Evolutionary conservation across 2,888 invertebrate species (phyloP), one percentile per base, ranked within the genome.

Genomic region (Nysson spinosus): DNA sequence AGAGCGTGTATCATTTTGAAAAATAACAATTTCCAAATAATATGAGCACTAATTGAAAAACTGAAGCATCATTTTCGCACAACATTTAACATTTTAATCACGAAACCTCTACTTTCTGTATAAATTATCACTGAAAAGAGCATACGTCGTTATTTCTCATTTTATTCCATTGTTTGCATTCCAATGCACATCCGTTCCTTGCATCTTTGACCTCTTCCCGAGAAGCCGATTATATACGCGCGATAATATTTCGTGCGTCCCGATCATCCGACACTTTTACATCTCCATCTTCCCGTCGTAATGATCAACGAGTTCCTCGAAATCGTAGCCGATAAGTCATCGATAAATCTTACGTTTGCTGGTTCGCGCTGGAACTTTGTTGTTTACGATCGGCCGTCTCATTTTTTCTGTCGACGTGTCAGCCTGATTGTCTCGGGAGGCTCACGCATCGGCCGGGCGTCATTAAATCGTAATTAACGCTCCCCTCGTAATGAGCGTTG

Each of bases 261-360:
- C 30, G 30, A 30, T n/a, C 30, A n/a, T 1, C n/a, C 47, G 3
- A 17, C 40, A 19, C 50, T 43, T 49, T 62, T 32, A 26, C 46
- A 16, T 14, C 52, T 44, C 32, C 66, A 47, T 52, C 54, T 40
- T 7, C 28, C 14, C 32, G 68, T 60, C 46, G 26, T 24, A 22
- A 50, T 69, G 74, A 71, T 71, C 54, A 61, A 66, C 66, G 69
- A 67, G 69, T 76, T 77, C 72, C 64, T 54, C 55, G 67, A 55
- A 77, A 77, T 40, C 32, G 55, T 11, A 39, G 37, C 37, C 55
- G 75, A 75, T 75, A 75, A 75, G 57, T 61, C 56, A 61, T 24
- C 44, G 62, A 62, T 68, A 75, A 64, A 54, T 44, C 34, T 16
- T 19, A 11, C 7, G 40, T 62, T 61, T 60, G 51, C 58, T 52